Percentiles rank a stretch among this genome's conserved stretches.
Conservation (phyloP, 2,797 vertebrate species). For the Hippopotamyrus pictus region DNA sequence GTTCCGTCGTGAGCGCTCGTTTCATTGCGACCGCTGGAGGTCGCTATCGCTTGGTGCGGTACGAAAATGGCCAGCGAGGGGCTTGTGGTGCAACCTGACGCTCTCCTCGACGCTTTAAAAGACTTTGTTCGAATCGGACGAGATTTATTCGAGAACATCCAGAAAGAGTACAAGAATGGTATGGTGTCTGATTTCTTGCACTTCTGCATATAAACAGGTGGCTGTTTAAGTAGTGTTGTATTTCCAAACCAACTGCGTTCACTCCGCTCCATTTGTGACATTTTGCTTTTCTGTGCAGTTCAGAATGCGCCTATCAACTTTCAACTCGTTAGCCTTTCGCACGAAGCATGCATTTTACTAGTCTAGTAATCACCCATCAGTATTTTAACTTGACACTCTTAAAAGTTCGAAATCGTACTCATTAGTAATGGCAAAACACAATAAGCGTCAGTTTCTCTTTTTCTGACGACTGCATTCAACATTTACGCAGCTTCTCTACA, state of each 20-base stretch:
- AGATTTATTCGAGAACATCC: constrained; percentile 16
- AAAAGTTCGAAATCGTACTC: not conserved
- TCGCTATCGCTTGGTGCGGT: too few species aligned
- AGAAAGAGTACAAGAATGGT: constrained; percentile 24
- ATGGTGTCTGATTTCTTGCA: not conserved
- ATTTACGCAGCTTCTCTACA: constrained; percentile 43
- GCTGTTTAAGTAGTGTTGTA: not conserved
- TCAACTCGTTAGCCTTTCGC: not conserved
- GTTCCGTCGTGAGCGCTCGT: too few species aligned
- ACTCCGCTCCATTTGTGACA: not conserved
- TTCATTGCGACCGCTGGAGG: not conserved
- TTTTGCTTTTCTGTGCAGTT: not conserved
- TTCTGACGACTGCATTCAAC: not conserved
- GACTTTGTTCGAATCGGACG: constrained; percentile 16
- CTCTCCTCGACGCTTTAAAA: constrained; percentile 21
- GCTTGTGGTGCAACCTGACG: not conserved
- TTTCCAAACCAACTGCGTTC: not conserved
- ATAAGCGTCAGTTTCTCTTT: not conserved
- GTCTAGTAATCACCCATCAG: not conserved
- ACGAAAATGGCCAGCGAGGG: not conserved
- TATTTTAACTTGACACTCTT: not conserved
- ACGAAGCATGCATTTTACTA: not conserved
- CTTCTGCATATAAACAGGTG: not conserved
- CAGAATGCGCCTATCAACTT: not conserved
- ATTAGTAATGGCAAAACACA: not conserved